Evolutionary conservation across 2,113 vertebrate genomes (phyloP), one percentile per base, ranked within the genome.

Genomic region (Pristiophorus japonicus): DNA sequence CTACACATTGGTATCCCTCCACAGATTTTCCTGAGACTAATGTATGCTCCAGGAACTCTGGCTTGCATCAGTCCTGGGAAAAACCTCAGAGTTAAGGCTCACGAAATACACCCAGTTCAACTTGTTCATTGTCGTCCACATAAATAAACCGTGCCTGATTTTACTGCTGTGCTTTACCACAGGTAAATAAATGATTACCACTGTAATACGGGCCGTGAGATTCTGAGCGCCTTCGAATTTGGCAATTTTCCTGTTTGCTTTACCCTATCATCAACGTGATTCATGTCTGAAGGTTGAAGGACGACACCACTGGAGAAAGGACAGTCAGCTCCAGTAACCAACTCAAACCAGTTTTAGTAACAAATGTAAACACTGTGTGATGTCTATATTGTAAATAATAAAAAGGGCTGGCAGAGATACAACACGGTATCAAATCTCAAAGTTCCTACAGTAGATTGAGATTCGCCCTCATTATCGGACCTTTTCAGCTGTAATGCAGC

Each of bases 371-470:
- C 88, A 63, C 27, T 3, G 59, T 1, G 59, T 22, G 59, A 63
- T 92, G 88, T 65, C 88, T 63, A 92, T 8, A 92, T 38, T 92
- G 59, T 65, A 92, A 92, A 92, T 92, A 92, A 20, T 63, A n/a
- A 62, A 63, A 63, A 63, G 62, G 62, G n/a, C 34, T 38, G 8
- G 59, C 34, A 92, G 38, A 38, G 88, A 20, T 92, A 92, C 59
- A 92, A 92, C 7, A 3, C 62, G 16, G 20, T 63, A 65, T 92
- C 88, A 92, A 22, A 38, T 92, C 88, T 92, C 88, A 63, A 24
- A 18, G 88, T 63, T 63, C 16, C 16, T 38, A n/a, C 34, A 42
- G 34, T 1, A 81, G 14, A 0, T 42, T 42, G 38, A 81, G 16
- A 6, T 38, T 81, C 75, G 38, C 38, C 38, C 78, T 42, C 78